Evolutionary conservation across 1,140 invertebrate species (phyloP).

Genomic region (Drosophila azteca): DNA sequence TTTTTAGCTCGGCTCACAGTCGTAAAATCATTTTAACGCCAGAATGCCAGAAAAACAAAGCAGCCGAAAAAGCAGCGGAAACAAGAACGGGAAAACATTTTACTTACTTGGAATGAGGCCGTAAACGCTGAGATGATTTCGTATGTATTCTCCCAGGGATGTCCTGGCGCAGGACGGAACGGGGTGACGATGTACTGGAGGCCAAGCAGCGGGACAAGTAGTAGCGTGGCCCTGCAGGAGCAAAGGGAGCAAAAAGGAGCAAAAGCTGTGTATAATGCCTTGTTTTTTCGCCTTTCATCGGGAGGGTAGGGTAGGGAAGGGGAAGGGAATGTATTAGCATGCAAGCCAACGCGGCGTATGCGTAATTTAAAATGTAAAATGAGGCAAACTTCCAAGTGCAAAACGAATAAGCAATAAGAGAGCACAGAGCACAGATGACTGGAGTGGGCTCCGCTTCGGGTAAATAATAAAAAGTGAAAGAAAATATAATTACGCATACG

Average conservation of each 20-base stretch:
- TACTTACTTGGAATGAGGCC: constrained; percentile 93
- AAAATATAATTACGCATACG: constrained; percentile 76
- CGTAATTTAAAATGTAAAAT: constrained; percentile 81
- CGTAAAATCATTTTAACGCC: constrained; percentile 46
- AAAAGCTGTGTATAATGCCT: constrained; percentile 29
- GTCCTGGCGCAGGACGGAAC: constrained; percentile 90
- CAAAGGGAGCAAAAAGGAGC: constrained; percentile 9
- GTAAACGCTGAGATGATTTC: constrained; percentile 91
- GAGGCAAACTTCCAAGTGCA: constrained; percentile 60
- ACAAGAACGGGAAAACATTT: constrained; percentile 36
- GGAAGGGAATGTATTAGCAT: constrained; percentile 60
- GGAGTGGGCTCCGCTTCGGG: constrained; percentile 4
- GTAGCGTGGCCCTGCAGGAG: constrained; percentile 90
- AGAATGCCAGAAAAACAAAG: constrained; percentile 38
- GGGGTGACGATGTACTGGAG: constrained; percentile 94
- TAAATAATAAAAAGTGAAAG: constrained; percentile 44
- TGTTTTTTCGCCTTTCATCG: constrained; percentile 7
- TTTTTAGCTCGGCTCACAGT: constrained; percentile 36
- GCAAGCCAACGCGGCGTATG: constrained; percentile 76
- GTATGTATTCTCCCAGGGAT: constrained; percentile 90
- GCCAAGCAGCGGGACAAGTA: constrained; percentile 92
- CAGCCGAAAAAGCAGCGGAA: constrained; percentile 1
- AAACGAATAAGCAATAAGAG: constrained; percentile 53
- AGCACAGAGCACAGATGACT: constrained; percentile 18
- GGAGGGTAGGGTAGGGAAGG: no score